Conservation (phyloP, 1,140 invertebrate species). For the Neodiprion lecontei region DNA sequence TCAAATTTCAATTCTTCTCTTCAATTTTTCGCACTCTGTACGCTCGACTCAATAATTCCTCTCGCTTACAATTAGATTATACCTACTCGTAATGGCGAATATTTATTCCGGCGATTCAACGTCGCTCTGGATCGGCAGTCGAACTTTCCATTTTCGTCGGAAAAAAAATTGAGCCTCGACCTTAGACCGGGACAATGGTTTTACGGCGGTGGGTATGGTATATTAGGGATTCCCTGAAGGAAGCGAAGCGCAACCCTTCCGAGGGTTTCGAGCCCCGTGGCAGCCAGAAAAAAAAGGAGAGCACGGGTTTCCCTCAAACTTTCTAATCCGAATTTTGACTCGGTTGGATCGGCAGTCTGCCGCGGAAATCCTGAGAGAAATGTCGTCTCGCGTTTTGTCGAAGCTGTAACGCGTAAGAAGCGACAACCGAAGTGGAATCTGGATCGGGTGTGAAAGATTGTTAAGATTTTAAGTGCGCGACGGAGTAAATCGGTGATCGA, state of each 20-base stretch:
- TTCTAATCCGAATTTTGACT: conserved; percentile 6
- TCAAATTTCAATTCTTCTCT: no score
- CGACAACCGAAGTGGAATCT: no score
- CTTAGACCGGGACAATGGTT: not conserved
- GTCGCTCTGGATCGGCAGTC: not conserved
- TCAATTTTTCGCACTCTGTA: no score
- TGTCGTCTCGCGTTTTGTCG: not conserved
- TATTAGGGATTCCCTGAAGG: not conserved
- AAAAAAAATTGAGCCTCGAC: not conserved
- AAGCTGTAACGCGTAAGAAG: no score
- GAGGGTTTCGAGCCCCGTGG: not conserved
- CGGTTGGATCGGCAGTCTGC: not conserved
- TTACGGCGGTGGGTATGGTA: not conserved
- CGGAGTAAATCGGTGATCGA: no score
- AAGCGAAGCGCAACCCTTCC: not conserved
- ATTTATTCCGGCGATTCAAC: no score
- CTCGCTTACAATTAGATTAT: not conserved
- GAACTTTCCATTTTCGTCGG: not conserved
- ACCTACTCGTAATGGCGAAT: not conserved
- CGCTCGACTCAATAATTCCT: no score
- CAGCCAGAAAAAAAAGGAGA: not conserved
- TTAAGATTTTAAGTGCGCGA: no score
- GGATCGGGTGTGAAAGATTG: no score
- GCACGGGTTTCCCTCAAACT: not conserved
- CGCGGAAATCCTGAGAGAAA: not conserved